These are phyloP conservation scores for Tylochromis polylepis DNA, from an alignment of 2,113 vertebrate genomes.

Conservation along the genomic window DNA sequence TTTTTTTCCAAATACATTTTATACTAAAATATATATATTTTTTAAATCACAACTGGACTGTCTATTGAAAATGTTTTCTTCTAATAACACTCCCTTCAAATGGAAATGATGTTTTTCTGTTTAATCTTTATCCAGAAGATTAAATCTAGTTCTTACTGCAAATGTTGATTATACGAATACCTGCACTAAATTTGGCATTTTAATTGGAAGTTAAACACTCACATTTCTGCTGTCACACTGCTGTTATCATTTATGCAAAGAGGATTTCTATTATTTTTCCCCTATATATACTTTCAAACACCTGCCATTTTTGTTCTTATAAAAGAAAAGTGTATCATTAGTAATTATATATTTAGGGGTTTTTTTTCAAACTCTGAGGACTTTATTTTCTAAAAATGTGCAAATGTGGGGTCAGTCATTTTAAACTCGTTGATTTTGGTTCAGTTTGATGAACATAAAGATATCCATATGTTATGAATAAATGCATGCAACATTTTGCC, in stretches of 20 bases:
- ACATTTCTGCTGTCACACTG: fast-evolving
- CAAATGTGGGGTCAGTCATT: neutral
- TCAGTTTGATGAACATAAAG: neutral
- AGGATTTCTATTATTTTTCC: neutral
- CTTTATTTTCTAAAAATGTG: neutral
- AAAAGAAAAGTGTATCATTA: neutral
- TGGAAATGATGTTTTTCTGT: neutral
- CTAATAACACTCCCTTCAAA: neutral
- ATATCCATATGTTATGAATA: neutral
- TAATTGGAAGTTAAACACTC: neutral
- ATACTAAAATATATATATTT: neutral
- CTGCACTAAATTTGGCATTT: neutral
- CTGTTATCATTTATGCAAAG: fast-evolving
- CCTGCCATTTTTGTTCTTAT: neutral
- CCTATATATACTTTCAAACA: neutral
- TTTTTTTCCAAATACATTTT: fast-evolving
- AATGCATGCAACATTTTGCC: neutral
- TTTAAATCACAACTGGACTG: fast-evolving
- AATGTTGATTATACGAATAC: neutral
- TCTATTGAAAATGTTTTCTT: neutral
- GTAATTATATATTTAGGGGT: neutral
- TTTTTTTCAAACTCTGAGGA: neutral
- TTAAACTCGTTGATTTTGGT: neutral
- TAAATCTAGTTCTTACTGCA: neutral
- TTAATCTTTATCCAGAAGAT: neutral